Evolutionary conservation across 30 jellyfish, hydroid and myxozoan species (phyloP), one percentile per base, ranked within the genome.

Genomic region (Aurelia coerulea): DNA sequence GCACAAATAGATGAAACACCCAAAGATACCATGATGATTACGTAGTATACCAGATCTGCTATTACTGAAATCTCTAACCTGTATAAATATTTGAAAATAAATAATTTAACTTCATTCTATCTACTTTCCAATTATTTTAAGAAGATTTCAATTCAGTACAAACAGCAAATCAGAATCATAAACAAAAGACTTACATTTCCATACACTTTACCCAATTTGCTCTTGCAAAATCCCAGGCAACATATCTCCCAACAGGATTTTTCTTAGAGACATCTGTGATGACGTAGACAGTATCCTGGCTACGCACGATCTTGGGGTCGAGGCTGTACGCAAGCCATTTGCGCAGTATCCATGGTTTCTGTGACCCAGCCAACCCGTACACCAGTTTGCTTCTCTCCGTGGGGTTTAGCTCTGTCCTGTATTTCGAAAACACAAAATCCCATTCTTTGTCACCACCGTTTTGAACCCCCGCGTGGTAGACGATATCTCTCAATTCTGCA

Each of bases 271-370:
- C 90, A 23, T 70, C 81, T 2, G 93, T 79, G 80, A 92, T 92
- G 92, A 87, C 98, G 92, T 92, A 92, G 11, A 88, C 98, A 10
- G 98, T 92, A 80, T 92, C 98, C 73, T 92, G 98, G 67, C 96
- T 70, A 8, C 97, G 92, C 16, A 92, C 80, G 74, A 88, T 68
- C 50, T 68, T 88, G 4, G 96, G 59, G 78, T 92, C 90, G 82
- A 92, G 82, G 90, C 95, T 74, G 73, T 78, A 42, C 31, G 73
- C 84, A 10, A 92, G 90, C 90, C 88, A 94, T 95, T 85, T 94
- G 32, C 91, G 69, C 84, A 94, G 80, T 46, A 94, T 82, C 98
- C 98, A 94, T 5, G 96, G 91, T n/a, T 71, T 71, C 66, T 77
- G 85, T 32, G 97, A 73, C 23, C 85, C 87, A 46, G 96, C 62